phyloP scores from a whole-genome alignment of 2,888 invertebrate genomes.

The Pachycephus smyrnensis region DNA sequence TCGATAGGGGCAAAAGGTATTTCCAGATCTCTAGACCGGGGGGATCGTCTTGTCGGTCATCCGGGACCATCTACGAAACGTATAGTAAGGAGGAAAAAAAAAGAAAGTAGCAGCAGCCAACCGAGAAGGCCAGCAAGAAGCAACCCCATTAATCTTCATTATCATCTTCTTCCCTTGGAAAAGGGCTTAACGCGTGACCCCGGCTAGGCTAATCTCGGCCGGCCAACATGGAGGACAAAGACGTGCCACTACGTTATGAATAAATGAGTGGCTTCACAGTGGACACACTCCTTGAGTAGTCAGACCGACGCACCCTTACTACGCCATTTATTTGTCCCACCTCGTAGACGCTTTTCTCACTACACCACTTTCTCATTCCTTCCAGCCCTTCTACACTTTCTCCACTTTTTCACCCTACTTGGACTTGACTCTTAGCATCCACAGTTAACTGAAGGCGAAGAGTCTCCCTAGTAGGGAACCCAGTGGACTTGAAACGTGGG shows the following conservation, averaged over 20 bases:
- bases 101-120: background rate
- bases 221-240: slow-evolving; percentile 23
- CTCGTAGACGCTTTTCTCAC: slow-evolving; percentile 14
- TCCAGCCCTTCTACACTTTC: slow-evolving; percentile 2
- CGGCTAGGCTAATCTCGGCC: slow-evolving; percentile 28
- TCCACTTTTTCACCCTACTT: slow-evolving; percentile 26
- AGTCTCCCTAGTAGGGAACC: background rate
- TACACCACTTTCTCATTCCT: slow-evolving; percentile 8
- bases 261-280: slow-evolving; percentile 26
- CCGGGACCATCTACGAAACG: background rate
- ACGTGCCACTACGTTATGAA: slow-evolving; percentile 32
- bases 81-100: background rate
- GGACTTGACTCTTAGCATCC: background rate
- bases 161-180: slow-evolving; percentile 36
- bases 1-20: background rate
- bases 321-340: background rate
- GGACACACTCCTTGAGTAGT: slow-evolving; percentile 4
- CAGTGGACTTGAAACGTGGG: slow-evolving; percentile 46
- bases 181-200: slow-evolving; percentile 20
- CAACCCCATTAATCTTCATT: slow-evolving; percentile 46
- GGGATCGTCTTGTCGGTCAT: background rate
- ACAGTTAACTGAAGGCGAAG: background rate
- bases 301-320: background rate
- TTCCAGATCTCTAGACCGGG: background rate
- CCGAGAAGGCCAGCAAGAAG: background rate